Base-by-base conservation (phyloP, 2,797 vertebrate genomes). In the Betta splendens region DNA sequence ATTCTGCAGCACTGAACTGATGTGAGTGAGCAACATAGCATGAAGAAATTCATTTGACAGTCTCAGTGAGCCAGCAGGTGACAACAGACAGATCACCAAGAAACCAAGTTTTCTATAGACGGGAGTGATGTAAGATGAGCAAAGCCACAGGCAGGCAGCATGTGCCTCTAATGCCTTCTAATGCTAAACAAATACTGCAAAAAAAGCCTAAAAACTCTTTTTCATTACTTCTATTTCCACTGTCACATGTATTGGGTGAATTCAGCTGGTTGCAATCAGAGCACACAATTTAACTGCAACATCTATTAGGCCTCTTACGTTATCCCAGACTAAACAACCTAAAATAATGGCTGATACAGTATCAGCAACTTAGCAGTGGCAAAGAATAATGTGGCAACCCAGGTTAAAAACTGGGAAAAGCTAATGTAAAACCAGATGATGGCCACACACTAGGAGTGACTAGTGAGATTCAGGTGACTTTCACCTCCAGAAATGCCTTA, bases 301-400 rank as follows among this genome's bases (percentile, higher is more conserved):
- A 26, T 50, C 51, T 21, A 44, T 49, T n/a, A 2, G 22, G 16
- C 32, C 21, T 20, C 39, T 59, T 9, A 5, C 36, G 69, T 42
- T 36, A 15, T 56, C 29, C 18, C 33, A 35, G 36, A 52, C 60
- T 57, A 71, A 83, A 72, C 56, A 75, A 46, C 50, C 47, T 29
- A 10, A 53, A 57, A 46, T 25, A 36, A 50, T 20, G 20, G 38
- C 10, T 18, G 32, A n/a, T n/a, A n/a, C n/a, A n/a, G 22, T 17
- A 28, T 7, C 22, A 45, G 47, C 10, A 38, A 39, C 60, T 71
- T 48, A 65, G 58, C 21, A 9, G 26, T 6, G 6, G 21, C 55
- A 12, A 22, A 56, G 51, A 78, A 51, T 67, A 68, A 72, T 48
- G 58, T 51, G 58, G 75, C 55, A 61, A 58, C 60, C 40, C 46